Base-by-base conservation (phyloP, 2,797 vertebrate species). In the Mormyrops boulengeri region DNA sequence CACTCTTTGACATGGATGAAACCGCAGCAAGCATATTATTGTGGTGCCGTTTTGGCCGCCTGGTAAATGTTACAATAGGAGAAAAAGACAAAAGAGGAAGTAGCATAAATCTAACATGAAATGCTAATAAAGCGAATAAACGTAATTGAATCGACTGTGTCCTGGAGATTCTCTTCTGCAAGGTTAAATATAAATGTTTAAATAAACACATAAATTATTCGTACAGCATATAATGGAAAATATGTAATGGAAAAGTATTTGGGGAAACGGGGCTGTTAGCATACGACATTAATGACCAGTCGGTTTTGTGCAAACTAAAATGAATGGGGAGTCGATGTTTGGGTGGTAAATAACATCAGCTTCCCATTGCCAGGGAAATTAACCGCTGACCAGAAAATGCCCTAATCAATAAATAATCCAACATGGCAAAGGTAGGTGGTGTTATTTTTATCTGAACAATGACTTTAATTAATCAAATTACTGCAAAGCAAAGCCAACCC, bases 21-120 rank as follows among this genome's bases (percentile, higher is more conserved):
- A 90, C 89, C 73, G 30, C 69, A 89, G 77, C 82, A 90, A 91
- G 88, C 82, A 90, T 89, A 88, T 88, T 89, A 44, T 44, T 66
- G 34, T 26, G n/a, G 22, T n/a, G 44, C 80, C 4, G 88, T 30
- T 80, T 84, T 49, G 38, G 30, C 50, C 19, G 50, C 17, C 4
- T 38, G 85, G 52, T 44, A 87, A 87, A 55, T 57, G 85, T 87
- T 87, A 60, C 49, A 57, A 60, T n/a, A 34, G 34, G 14, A 60
- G 85, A 57, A 17, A 19, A 87, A 12, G 85, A 22, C 34, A 60
- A 52, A 87, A 17, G 73, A 6, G 12, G 30, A 80, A 19, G 41
- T 41, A 44, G 53, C 53, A 87, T 87, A 57, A 57, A 60, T 57
- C 85, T 57, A 41, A 19, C 14, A 22, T 60, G 19, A 60, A 87